phyloP scores from a whole-genome alignment of 2,113 vertebrate species.

The Corythaeola cristata region DNA sequence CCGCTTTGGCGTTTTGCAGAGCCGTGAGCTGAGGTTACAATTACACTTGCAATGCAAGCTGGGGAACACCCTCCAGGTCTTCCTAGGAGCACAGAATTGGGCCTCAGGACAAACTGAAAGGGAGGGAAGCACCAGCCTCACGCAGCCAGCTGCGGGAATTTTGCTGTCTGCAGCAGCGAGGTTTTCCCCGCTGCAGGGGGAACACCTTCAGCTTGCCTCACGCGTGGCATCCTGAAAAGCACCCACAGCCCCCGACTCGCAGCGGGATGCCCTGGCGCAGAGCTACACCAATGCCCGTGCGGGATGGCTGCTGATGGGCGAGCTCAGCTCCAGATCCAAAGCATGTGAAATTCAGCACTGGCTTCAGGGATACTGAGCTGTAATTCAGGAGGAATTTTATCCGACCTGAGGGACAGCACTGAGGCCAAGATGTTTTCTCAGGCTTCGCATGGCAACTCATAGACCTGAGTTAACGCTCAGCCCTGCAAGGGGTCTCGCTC shows the following conservation, averaged over 20 bases:
- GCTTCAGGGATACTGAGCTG: neutral
- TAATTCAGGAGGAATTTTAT: conserved; percentile 52
- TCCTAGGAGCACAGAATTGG: neutral
- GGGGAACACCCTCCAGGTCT: neutral
- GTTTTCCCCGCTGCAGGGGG: neutral
- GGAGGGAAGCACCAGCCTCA: neutral
- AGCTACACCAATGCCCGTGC: fast-evolving
- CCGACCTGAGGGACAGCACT: neutral
- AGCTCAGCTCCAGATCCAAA: neutral
- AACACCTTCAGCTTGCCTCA: neutral
- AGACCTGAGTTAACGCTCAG: neutral
- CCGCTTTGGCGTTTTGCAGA: neutral
- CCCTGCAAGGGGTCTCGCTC: neutral
- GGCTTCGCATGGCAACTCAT: neutral
- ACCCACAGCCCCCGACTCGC: fast-evolving
- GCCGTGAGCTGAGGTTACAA: neutral
- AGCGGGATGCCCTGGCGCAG: neutral
- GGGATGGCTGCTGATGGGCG: neutral
- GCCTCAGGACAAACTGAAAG: neutral
- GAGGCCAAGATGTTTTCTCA: conserved; percentile 26
- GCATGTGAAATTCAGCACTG: conserved; percentile 8
- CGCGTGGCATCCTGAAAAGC: neutral
- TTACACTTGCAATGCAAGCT: neutral
- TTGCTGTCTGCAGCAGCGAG: neutral
- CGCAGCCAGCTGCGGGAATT: neutral